Percentiles rank a stretch among this genome's conserved stretches.
phyloP scores from a whole-genome alignment of 2,113 vertebrate species.

The Naja naja region DNA sequence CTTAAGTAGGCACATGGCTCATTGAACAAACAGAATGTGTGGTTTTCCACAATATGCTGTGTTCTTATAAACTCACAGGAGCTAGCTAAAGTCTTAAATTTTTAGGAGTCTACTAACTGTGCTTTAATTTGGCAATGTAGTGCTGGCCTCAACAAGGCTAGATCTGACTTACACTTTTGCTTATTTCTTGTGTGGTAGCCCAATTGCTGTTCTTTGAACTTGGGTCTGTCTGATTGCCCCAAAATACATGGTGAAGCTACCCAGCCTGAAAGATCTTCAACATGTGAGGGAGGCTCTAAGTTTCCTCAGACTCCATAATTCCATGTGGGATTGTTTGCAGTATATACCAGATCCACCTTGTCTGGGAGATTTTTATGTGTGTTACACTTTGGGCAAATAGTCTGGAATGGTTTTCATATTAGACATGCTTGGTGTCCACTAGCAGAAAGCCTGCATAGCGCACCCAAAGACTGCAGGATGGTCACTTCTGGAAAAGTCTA shows the following conservation, averaged over 20 bases:
- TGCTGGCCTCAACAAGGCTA: background rate
- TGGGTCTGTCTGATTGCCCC: background rate
- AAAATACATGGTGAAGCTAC: background rate
- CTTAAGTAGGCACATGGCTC: background rate
- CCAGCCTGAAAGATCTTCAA: background rate
- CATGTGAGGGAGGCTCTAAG: background rate
- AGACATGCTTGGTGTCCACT: background rate
- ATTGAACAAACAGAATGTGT: background rate
- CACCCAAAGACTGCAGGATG: background rate
- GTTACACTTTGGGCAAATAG: background rate
- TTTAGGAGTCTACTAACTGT: background rate
- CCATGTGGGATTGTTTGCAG: background rate
- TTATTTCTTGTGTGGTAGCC: background rate
- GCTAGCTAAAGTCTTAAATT: background rate
- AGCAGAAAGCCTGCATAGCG: background rate
- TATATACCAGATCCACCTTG: background rate
- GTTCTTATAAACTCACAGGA: background rate
- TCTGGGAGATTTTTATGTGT: background rate
- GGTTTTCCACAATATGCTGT: background rate
- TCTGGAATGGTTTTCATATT: background rate
- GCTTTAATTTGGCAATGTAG: background rate
- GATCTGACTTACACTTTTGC: background rate
- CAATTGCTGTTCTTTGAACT: background rate
- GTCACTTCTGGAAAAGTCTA: background rate
- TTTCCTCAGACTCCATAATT: background rate